Evolutionary conservation across 2,113 vertebrate genomes (phyloP).

Genomic region (Calyptomena viridis): DNA sequence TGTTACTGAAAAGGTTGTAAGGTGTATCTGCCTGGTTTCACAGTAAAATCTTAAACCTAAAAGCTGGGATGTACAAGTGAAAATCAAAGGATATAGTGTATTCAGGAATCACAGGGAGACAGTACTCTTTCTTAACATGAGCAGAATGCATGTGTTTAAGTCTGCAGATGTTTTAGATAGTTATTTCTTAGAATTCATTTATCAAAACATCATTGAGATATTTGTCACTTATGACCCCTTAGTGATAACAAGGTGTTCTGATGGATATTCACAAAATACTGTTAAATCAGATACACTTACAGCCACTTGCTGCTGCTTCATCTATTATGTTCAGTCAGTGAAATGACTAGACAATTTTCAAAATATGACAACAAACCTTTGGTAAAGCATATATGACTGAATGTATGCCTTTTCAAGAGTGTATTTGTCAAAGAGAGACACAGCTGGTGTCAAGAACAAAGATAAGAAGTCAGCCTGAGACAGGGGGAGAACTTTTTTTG

Average conservation of each 20-base stretch:
- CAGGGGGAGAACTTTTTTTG: neutral
- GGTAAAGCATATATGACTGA: neutral
- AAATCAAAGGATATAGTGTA: neutral
- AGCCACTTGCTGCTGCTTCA: neutral
- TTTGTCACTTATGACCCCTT: neutral
- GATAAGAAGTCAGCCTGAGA: neutral
- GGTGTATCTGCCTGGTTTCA: neutral
- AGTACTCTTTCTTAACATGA: neutral
- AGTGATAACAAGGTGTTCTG: neutral
- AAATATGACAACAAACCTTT: neutral
- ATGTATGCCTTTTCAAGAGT: neutral
- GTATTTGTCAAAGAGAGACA: neutral
- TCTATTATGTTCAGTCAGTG: neutral
- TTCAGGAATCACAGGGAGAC: conserved; percentile 8
- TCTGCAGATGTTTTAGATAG: neutral
- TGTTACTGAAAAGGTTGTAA: conserved; percentile 1
- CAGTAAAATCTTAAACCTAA: neutral
- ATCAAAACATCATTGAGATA: neutral
- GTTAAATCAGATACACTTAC: neutral
- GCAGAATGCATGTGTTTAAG: neutral
- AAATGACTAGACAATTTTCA: neutral
- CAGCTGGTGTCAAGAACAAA: neutral
- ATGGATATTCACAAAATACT: neutral
- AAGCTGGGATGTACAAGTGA: neutral
- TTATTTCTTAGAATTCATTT: conserved; percentile 15